Percentiles rank a stretch among this genome's conserved stretches.
phyloP scores from a whole-genome alignment of 1,140 invertebrate species.

The Eupeodes corollae region DNA sequence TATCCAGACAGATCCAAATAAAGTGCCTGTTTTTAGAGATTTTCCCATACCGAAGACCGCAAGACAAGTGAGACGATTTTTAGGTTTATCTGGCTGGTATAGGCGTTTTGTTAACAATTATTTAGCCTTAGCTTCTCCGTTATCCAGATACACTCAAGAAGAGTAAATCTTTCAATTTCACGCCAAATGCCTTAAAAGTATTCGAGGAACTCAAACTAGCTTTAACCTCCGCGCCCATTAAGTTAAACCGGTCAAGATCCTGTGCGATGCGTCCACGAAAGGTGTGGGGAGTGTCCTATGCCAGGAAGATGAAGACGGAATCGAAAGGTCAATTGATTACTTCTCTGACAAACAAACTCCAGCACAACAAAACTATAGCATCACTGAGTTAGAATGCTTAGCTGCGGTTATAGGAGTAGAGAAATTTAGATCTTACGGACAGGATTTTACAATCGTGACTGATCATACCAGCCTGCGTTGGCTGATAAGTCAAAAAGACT shows the following conservation, averaged over 20 bases:
- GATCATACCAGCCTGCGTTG: slow-evolving; percentile 11
- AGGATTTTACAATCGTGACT: slow-evolving; percentile 4
- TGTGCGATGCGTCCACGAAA: slow-evolving; percentile 11
- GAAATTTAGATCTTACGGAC: slow-evolving; percentile 9
- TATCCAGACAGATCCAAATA: slow-evolving; percentile 25
- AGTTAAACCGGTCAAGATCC: slow-evolving; percentile 4
- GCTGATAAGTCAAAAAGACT: slow-evolving; percentile 12
- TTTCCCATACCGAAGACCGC: slow-evolving; percentile 1
- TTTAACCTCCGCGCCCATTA: slow-evolving; percentile 4
- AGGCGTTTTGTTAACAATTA: slow-evolving; percentile 27
- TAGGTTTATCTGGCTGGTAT: slow-evolving; percentile 36
- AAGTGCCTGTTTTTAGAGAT: slow-evolving; percentile 9
- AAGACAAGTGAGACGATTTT: slow-evolving; percentile 33
- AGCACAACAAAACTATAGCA: slow-evolving; percentile 13
- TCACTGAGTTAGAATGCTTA: slow-evolving; percentile 13
- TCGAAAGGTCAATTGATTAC: slow-evolving; percentile 15
- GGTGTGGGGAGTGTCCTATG: slow-evolving; percentile 7
- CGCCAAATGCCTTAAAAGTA: not conserved
- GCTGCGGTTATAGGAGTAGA: slow-evolving; percentile 6
- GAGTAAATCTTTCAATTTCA: not conserved
- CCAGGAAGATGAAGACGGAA: slow-evolving; percentile 7
- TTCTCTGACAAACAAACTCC: slow-evolving; percentile 14
- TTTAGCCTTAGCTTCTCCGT: slow-evolving; percentile 1
- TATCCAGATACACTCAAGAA: not conserved
- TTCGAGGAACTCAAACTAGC: slow-evolving; percentile 5